Evolutionary conservation across 2,797 vertebrate species (phyloP), one percentile per base, ranked within the genome.

Genomic region (Apogon hyalosoma): DNA sequence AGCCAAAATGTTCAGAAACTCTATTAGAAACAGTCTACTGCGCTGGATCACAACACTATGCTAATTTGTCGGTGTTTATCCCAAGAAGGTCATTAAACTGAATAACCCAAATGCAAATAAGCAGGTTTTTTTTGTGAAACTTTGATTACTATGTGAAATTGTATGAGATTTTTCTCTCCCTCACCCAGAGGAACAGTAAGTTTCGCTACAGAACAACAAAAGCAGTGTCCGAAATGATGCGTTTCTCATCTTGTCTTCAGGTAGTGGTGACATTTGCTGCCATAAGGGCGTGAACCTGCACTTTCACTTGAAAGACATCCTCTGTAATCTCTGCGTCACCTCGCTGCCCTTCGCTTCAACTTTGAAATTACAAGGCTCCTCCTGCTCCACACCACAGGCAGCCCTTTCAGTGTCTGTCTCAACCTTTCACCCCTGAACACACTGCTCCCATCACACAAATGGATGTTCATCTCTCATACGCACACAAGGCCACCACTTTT

Each of bases 31-130:
- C 70, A 65, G 57, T 45, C 54, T 40, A 60, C 47, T 60, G 47
- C 53, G n/a, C 40, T 39, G 40, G 51, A 76, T 83, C 74, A 73
- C 63, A 81, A 47, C 69, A 42, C 53, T 63, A 69, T 75, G 76
- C 60, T 74, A 77, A 79, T 85, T 47, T 71, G 48, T 77, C 50
- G 18, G 36, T 68, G 68, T 80, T 77, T 73, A 77, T 66, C 59
- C 36, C 36, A 24, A 55, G 61, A 69, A 79, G 52, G 63, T 84
- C 60, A 81, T 82, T 81, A 80, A 74, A 73, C 13, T 33, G 21
- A 67, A 57, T 54, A 73, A 70, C 50, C 68, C 21, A 7, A 51
- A 79, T 70, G 69, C 60, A 73, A 75, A 87, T 80, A 40, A 56
- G 54, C 52, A 1, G 13, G 28, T 8, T 21, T 52, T 55, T 56